Conservation (phyloP, 2,113 vertebrate genomes). For the Formicarius rufipectus region DNA sequence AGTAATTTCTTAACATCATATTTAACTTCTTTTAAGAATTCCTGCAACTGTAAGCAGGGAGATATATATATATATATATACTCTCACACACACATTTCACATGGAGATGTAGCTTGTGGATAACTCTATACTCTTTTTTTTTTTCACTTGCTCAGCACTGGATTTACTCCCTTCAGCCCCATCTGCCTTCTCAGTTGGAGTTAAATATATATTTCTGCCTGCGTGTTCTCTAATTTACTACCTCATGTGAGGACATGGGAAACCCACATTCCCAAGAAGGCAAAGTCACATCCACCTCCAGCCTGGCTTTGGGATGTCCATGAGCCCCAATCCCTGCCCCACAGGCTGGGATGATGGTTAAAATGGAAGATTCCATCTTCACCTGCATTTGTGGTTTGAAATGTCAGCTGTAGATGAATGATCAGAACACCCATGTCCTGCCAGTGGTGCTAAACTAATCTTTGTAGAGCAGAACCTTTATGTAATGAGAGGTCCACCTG, state of each 20-base stretch:
- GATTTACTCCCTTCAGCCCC: background rate
- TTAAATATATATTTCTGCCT: background rate
- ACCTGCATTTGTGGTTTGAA: background rate
- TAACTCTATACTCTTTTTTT: background rate
- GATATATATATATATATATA: too few relatives aligned
- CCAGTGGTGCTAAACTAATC: background rate
- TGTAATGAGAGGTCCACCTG: background rate
- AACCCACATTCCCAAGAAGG: fast-evolving
- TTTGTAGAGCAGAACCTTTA: background rate
- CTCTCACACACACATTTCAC: background rate
- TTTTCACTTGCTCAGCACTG: background rate
- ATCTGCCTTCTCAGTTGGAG: background rate
- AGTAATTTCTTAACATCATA: background rate
- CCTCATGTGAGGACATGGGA: fast-evolving
- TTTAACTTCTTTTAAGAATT: background rate
- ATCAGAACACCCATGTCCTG: background rate
- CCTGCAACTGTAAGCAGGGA: background rate
- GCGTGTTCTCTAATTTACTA: background rate
- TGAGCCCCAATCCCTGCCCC: background rate
- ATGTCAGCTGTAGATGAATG: background rate
- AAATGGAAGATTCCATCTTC: background rate
- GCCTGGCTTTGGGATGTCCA: fast-evolving
- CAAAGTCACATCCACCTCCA: background rate
- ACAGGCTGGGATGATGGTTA: background rate
- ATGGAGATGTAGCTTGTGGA: background rate